Conservation (phyloP, 2,888 invertebrate genomes). For the Yponomeuta cagnagella region DNA sequence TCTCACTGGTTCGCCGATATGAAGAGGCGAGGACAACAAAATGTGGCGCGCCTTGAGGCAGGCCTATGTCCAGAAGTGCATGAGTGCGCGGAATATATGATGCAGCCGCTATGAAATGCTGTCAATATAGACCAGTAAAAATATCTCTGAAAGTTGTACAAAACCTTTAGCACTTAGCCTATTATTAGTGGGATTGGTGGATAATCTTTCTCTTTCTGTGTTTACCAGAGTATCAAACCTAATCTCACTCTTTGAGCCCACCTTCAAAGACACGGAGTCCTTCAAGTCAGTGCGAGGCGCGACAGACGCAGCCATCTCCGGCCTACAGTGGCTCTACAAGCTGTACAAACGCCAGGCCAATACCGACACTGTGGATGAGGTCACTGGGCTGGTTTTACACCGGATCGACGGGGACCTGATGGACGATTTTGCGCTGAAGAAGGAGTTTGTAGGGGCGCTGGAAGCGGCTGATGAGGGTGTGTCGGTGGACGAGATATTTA, state of each 20-base stretch:
- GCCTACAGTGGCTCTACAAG: conserved; percentile 46
- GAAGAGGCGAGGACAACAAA: no score
- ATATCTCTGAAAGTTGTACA: no score
- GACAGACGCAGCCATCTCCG: conserved; percentile 38
- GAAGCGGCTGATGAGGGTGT: conserved; percentile 31
- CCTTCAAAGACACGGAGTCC: conserved; percentile 53
- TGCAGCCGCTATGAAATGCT: no score
- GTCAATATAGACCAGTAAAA: no score
- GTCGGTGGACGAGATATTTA: conserved; percentile 36
- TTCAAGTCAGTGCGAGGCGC: conserved; percentile 46
- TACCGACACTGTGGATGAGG: conserved; percentile 23
- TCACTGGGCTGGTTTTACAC: conserved; percentile 21
- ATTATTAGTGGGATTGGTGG: background rate
- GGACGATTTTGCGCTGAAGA: background rate
- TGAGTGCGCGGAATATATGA: no score
- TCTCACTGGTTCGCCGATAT: no score
- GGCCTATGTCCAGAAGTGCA: no score
- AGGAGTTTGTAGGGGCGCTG: conserved; percentile 38
- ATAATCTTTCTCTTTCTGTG: conserved; percentile 2
- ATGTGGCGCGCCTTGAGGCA: no score
- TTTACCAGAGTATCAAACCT: conserved; percentile 52
- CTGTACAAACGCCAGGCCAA: conserved; percentile 33
- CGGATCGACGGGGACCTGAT: conserved; percentile 26
- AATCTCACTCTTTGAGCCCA: conserved; percentile 53
- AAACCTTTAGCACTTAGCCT: no score